These are phyloP conservation scores for Pseudopleuronectes americanus DNA, from an alignment of 2,797 vertebrate species.

Conservation along the genomic window DNA sequence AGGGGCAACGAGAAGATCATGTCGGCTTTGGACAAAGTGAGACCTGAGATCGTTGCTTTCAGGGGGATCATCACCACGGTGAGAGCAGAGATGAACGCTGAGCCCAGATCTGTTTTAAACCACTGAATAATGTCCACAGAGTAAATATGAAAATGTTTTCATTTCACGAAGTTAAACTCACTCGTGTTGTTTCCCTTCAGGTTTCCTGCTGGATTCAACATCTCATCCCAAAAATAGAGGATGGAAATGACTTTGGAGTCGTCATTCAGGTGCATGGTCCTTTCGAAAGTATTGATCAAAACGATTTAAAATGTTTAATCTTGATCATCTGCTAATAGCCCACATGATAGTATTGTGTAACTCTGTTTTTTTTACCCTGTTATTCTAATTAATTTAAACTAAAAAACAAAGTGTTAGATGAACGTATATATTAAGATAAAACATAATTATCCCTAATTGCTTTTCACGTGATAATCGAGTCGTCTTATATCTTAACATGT, in stretches of 20 bases:
- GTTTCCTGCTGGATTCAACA: slow-evolving; percentile 89
- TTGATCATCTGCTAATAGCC: too few species aligned
- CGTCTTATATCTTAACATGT: background rate
- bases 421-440: too few species aligned
- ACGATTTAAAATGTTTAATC: background rate
- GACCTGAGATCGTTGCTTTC: slow-evolving; percentile 88
- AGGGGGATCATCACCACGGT: slow-evolving; percentile 89
- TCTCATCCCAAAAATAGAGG: slow-evolving; percentile 92
- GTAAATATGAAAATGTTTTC: too few species aligned
- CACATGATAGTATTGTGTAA: too few species aligned
- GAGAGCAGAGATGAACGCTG: slow-evolving; percentile 64
- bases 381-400: too few species aligned
- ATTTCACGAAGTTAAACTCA: background rate
- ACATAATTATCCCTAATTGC: background rate
- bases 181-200: slow-evolving; percentile 34
- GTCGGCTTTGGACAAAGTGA: slow-evolving; percentile 82
- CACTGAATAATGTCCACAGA: too few species aligned
- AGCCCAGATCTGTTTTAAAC: too few species aligned
- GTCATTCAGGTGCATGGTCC: slow-evolving; percentile 87
- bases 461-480: background rate
- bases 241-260: slow-evolving; percentile 94
- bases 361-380: too few species aligned
- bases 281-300: too few species aligned
- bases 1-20: slow-evolving; percentile 87
- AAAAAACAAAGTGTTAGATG: too few species aligned